Evolutionary conservation across 2,797 vertebrate genomes (phyloP), one percentile per base, ranked within the genome.

Genomic region (Orestias chungarensis): DNA sequence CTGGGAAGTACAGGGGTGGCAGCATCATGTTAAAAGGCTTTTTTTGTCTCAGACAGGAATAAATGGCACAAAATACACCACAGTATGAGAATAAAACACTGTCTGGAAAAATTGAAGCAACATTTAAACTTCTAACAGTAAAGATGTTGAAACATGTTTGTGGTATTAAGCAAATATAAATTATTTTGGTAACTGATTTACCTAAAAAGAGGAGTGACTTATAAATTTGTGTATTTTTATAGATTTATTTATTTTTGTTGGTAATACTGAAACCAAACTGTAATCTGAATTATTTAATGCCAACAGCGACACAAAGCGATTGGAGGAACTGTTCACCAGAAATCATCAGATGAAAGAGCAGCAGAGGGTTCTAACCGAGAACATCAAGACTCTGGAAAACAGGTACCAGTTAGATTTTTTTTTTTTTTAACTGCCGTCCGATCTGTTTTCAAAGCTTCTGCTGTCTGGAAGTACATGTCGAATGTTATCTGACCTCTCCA

Each of bases 301-400:
- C 33, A 81, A 80, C 87, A 99, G 98, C 0, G 97, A 98, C 10
- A 88, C 95, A 17, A 97, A 97, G 85, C 91, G 96, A 81, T 95
- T 98, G 73, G 98, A 99, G 84, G 97, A 99, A 78, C 73, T 99
- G 49, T 98, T 96, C 77, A 92, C 90, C 72, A 98, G 96, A 91
- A 99, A 99, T 91, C 97, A 98, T 57, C 96, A 97, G 67, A 92
- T 99, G 85, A 92, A 96, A 82, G 98, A 99, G 71, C 97, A 99
- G 66, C 97, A 99, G 80, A 94, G 95, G 66, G 78, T 93, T 0
- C 95, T 99, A 18, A 98, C 96, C 10, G 98, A 99, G 71, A 99
- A 98, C 23, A 94, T 99, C 15, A 96, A 96, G 79, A 96, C 95
- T 1, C 88, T 99, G 61, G 98, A 99, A 83, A 98, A 99, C 93